Evolutionary conservation across 2,797 vertebrate genomes (phyloP).

Genomic region (Amazona finschi): DNA sequence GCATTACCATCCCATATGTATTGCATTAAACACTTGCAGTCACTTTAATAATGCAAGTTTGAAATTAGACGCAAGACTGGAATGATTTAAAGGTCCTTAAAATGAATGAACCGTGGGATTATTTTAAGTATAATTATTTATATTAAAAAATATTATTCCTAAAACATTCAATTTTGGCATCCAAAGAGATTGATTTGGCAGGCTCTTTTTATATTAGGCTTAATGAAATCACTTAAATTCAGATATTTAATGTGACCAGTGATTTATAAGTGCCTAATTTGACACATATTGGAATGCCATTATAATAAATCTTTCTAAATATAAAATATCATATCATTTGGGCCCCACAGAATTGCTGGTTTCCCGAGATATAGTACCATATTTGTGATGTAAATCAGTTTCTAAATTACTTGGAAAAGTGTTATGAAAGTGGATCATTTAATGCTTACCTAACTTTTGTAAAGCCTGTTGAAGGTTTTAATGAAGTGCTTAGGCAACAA

Average conservation of each 20-base stretch:
- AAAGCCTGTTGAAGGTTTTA: background rate
- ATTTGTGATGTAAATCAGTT: background rate
- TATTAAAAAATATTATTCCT: constrained; percentile 11
- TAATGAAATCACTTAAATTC: constrained; percentile 8
- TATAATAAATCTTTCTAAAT: background rate
- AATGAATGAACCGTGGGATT: background rate
- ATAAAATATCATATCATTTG: background rate
- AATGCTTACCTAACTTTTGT: background rate
- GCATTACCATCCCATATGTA: background rate
- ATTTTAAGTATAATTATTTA: constrained; percentile 6
- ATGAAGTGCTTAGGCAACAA: background rate
- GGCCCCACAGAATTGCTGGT: background rate
- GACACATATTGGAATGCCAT: background rate
- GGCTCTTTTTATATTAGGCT: background rate
- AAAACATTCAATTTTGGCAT: background rate
- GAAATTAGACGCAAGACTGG: background rate
- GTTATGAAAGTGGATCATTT: background rate
- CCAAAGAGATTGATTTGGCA: background rate
- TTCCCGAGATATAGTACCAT: background rate
- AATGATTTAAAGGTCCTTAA: constrained; percentile 7
- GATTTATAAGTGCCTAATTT: background rate
- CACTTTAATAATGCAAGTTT: background rate
- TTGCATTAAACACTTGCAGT: background rate
- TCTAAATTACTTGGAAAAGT: background rate
- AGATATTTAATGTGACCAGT: background rate